Conservation (phyloP, 2,113 vertebrate genomes). For the Centropristis striata region DNA sequence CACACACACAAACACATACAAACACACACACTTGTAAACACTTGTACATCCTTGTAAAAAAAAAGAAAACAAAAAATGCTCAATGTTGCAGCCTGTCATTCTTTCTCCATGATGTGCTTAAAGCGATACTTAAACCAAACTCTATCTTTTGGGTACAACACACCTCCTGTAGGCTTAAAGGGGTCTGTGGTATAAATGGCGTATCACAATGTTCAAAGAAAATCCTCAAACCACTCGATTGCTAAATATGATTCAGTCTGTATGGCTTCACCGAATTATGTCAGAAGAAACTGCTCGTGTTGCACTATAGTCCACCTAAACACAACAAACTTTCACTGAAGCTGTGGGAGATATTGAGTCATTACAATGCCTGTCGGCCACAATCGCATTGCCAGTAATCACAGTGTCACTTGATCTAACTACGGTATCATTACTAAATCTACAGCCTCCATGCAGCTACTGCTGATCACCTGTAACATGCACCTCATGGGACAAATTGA, state of each 20-base stretch:
- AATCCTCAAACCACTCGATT: neutral
- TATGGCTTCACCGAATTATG: neutral
- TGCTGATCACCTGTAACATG: constrained; percentile 8
- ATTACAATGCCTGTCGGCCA: constrained; percentile 21
- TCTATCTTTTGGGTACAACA: neutral
- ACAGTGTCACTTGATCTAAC: constrained; percentile 7
- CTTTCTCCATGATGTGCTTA: constrained; percentile 7
- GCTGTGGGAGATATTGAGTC: constrained; percentile 20
- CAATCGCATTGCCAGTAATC: constrained; percentile 24
- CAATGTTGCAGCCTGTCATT: constrained; percentile 3
- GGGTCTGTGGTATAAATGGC: neutral
- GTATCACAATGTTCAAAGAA: constrained; percentile 17
- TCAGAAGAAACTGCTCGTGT: neutral
- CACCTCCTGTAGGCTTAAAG: constrained; percentile 5
- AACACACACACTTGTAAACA: neutral
- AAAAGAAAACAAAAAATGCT: neutral
- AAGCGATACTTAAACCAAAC: constrained; percentile 25
- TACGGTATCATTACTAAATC: constrained; percentile 11
- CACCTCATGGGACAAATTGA: constrained; percentile 37
- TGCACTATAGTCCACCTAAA: neutral
- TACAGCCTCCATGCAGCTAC: neutral
- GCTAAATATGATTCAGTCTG: neutral
- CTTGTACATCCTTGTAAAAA: too few relatives aligned
- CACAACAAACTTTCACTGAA: neutral
- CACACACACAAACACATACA: constrained; percentile 26